These are phyloP conservation scores for Geotrupes spiniger DNA, from an alignment of 2,888 invertebrate species.

Conservation along the genomic window DNA sequence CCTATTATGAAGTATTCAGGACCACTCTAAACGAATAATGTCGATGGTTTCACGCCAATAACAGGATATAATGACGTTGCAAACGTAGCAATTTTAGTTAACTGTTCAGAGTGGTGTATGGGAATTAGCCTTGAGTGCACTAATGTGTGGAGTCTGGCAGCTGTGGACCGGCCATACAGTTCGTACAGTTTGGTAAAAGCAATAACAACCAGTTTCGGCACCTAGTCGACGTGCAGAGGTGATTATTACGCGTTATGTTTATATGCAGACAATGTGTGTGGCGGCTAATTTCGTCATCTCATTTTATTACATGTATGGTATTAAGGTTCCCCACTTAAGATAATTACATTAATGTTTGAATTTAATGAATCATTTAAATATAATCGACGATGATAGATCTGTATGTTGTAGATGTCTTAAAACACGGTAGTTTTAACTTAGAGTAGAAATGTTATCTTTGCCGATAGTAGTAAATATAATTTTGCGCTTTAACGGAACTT, in stretches of 20 bases:
- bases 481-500: too few species aligned
- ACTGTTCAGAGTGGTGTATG: slow-evolving; percentile 33
- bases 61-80: slow-evolving; percentile 8
- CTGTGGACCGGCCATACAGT: slow-evolving; percentile 49
- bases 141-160: slow-evolving; percentile 50
- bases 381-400: too few species aligned
- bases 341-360: too few species aligned
- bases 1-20: neutral
- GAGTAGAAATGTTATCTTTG: too few species aligned
- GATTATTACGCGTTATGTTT: slow-evolving; percentile 22
- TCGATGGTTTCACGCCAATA: slow-evolving; percentile 17
- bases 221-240: slow-evolving; percentile 17
- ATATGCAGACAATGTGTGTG: slow-evolving; percentile 66
- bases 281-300: slow-evolving; percentile 52
- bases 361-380: too few species aligned
- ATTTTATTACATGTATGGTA: slow-evolving; percentile 18
- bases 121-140: slow-evolving; percentile 51
- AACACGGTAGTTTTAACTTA: too few species aligned
- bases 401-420: too few species aligned
- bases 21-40: slow-evolving; percentile 15
- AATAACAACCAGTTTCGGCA: slow-evolving; percentile 33
- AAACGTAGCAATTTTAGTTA: neutral
- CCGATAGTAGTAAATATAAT: too few species aligned
- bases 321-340: slow-evolving; percentile 13
- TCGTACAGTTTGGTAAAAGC: slow-evolving; percentile 42